phyloP scores from a whole-genome alignment of 2,888 invertebrate genomes.

The Stenurella melanura region DNA sequence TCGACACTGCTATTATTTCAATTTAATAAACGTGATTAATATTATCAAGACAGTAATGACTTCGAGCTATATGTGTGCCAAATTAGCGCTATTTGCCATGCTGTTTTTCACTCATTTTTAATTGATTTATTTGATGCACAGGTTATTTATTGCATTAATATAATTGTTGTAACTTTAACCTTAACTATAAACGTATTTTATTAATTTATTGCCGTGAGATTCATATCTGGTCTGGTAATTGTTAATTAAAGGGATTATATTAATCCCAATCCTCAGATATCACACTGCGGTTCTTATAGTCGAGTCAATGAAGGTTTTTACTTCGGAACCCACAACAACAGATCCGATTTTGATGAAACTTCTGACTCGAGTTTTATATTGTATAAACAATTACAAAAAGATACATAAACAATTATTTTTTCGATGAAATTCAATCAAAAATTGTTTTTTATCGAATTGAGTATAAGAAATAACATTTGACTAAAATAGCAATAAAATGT shows the following conservation, averaged over 20 bases:
- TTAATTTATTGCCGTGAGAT: slow-evolving; percentile 25
- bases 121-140: slow-evolving; percentile 14
- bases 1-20: slow-evolving; percentile 13
- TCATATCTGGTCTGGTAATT: slow-evolving; percentile 12
- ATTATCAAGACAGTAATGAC: neutral
- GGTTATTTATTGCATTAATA: slow-evolving; percentile 29
- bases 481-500: too few relatives aligned
- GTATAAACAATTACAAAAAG: too few relatives aligned
- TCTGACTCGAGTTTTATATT: too few relatives aligned
- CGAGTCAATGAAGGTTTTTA: too few relatives aligned
- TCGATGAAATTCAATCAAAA: too few relatives aligned
- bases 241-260: slow-evolving; percentile 14
- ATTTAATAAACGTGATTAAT: slow-evolving; percentile 23
- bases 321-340: too few relatives aligned
- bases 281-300: too few relatives aligned
- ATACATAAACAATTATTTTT: too few relatives aligned
- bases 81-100: slow-evolving; percentile 9
- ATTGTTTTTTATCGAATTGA: too few relatives aligned
- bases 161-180: slow-evolving; percentile 29
- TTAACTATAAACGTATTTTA: slow-evolving; percentile 2
- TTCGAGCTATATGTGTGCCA: neutral
- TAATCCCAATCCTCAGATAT: too few relatives aligned
- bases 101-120: neutral
- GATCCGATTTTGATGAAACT: too few relatives aligned
- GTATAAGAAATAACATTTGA: too few relatives aligned